Evolutionary conservation across 2,888 invertebrate species (phyloP), one percentile per base, ranked within the genome.

Genomic region (Zygogramma bicolorata): DNA sequence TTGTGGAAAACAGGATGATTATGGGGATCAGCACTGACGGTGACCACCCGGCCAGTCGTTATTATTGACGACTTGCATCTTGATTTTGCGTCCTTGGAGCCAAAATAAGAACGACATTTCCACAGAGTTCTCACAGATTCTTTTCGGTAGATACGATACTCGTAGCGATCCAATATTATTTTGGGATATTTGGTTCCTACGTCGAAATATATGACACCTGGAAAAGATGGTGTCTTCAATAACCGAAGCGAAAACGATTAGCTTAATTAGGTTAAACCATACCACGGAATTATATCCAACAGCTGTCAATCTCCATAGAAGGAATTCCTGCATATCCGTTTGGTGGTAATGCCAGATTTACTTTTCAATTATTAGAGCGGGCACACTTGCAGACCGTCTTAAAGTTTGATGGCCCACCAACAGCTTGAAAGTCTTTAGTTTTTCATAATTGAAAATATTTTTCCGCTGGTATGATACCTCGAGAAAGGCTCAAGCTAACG

Each of bases 91-190:
- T 77, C 75, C 63, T 79, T 81, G 3, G 79, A 76, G 20, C 77
- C 67, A 53, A 81, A 82, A 53, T 83, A 83, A n/a, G 80, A 79
- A n/a, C 76, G 77, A 62, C 83, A 83, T 71, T 78, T 82, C 83
- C 83, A 83, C 5, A 82, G 60, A 0, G 83, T 83, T 65, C 78
- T 80, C 18, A 75, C 76, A 0, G 62, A 27, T 46, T 82, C 78
- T 65, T 82, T 83, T 18, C 78, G 69, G 57, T 80, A 80, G 18
- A 82, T 80, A 10, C 79, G 70, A 65, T 82, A 83, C 27, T 79
- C 77, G 67, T 81, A 74, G 34, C 80, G 74, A 66, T 82, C 81
- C 13, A 83, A 71, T 49, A 82, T 79, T 22, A 83, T 81, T 76
- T 82, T 83, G 20, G 83, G 83, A 66, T 83, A 80, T 70, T 81